Percentiles rank a stretch among this genome's conserved stretches.
These are phyloP conservation scores for Thrips palmi DNA, from an alignment of 1,140 invertebrate genomes.

Conservation along the genomic window DNA sequence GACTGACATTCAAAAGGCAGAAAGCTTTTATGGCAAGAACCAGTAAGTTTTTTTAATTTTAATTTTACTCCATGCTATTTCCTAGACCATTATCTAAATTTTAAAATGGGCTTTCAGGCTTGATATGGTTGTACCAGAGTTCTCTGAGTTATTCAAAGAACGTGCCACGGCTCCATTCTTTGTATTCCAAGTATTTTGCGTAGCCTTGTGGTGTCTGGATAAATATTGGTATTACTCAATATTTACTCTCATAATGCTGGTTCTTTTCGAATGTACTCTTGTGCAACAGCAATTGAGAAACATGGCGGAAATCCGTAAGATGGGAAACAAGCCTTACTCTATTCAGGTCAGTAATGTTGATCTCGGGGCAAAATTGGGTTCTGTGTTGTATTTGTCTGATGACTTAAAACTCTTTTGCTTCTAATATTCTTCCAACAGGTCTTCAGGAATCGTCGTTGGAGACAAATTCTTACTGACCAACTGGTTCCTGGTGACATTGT, in stretches of 20 bases:
- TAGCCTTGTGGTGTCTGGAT: constrained; percentile 95
- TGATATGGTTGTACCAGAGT: constrained; percentile 86
- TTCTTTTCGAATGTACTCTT: constrained; percentile 94
- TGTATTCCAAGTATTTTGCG: constrained; percentile 90
- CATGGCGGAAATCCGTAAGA: constrained; percentile 99
- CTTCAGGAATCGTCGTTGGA: constrained; percentile 87
- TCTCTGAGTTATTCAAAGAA: constrained; percentile 91
- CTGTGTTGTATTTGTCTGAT: background rate
- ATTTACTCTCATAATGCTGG: constrained; percentile 93
- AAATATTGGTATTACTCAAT: constrained; percentile 97
- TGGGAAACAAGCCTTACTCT: constrained; percentile 94
- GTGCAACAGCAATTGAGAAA: constrained; percentile 96
- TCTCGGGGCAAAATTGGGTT: constrained; percentile 1
- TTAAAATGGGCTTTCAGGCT: constrained; percentile 33
- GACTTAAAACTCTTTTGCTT: background rate
- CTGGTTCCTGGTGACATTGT: constrained; percentile 93
- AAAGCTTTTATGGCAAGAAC: constrained; percentile 76
- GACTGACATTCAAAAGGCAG: constrained; percentile 47
- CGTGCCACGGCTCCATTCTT: constrained; percentile 98
- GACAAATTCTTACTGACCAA: constrained; percentile 67
- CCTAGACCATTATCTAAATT: background rate
- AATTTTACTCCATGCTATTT: background rate
- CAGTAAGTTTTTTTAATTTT: constrained; percentile 34
- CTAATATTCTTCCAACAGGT: constrained; percentile 34
- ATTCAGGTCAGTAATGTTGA: constrained; percentile 42